Base-by-base conservation (phyloP, 2,797 vertebrate genomes). In the Miichthys miiuy region DNA sequence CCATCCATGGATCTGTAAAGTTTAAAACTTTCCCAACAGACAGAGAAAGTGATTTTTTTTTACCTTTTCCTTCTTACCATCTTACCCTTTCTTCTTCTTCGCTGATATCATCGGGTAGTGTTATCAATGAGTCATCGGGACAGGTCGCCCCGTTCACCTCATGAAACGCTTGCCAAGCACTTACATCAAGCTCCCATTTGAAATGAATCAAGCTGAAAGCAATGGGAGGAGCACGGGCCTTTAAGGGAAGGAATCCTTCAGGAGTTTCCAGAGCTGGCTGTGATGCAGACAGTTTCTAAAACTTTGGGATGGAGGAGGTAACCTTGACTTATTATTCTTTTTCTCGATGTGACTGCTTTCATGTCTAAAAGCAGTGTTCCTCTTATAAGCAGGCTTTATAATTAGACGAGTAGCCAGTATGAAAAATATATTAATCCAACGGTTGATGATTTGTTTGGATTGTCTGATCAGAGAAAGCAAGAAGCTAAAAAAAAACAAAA, bases 181-280 rank as follows among this genome's bases (percentile, higher is more conserved):
- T 76, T 60, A 50, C 58, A 25, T 42, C 34, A 60, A 86, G 57
- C 63, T 38, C 51, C 58, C 27, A 63, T 84, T 86, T 76, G 56
- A 74, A 44, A 82, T 75, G 72, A 86, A 77, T 89, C 67, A 44
- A 79, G 81, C 46, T 76, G 62, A 79, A 82, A 83, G 81, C 75
- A 27, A 9, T 2, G 41, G 30, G 3, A 67, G 48, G 48, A 82
- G 75, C 68, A 7, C 23, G 1, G 30, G 54, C 64, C 65, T 82
- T 79, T 38, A 56, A 72, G 63, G 69, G 71, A 64, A 78, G 68
- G 50, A 83, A 62, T 68, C 69, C 67, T 77, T 75, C 25, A 42
- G 42, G 75, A 68, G 25, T 71, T 74, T 58, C 74, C 79, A 69
- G 71, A 67, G 34, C 30, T 77, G 75, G 85, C 77, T 50, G 6